These are phyloP conservation scores for Heliconius cydno DNA, from an alignment of 2,888 invertebrate species.

Conservation along the genomic window DNA sequence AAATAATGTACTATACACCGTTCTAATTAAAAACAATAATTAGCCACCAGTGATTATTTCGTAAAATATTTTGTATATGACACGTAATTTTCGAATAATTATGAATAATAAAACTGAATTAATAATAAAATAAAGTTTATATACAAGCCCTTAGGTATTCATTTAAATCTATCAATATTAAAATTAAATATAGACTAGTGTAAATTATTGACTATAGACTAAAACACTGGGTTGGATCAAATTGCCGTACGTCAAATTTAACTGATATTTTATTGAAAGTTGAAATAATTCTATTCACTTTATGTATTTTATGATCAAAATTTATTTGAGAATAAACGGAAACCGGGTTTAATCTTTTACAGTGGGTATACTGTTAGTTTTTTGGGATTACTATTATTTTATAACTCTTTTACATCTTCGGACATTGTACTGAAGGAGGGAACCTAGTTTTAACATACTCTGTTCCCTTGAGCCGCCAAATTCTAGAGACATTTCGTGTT, in stretches of 20 bases:
- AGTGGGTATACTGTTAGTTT: no score
- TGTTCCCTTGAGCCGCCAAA: no score
- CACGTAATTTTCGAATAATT: constrained; percentile 5
- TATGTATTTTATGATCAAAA: background rate
- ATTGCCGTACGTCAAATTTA: background rate
- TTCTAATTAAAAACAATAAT: background rate
- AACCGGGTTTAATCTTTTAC: no score
- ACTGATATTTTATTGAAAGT: constrained; percentile 7
- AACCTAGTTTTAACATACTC: no score
- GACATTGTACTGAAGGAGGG: no score
- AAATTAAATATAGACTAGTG: constrained; percentile 19
- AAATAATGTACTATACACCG: background rate
- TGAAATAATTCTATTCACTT: background rate
- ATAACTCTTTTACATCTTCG: no score
- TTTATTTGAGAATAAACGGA: background rate
- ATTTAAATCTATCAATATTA: constrained; percentile 27
- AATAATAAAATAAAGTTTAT: constrained; percentile 12
- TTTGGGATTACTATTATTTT: no score
- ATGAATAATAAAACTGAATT: background rate
- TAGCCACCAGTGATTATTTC: background rate
- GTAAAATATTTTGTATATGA: background rate
- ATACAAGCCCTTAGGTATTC: constrained; percentile 6
- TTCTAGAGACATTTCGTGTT: no score
- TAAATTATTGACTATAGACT: constrained; percentile 15
- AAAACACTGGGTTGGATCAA: constrained; percentile 17